Evolutionary conservation across 2,888 invertebrate species (phyloP), one percentile per base, ranked within the genome.

Genomic region (Lepidonotus clava): DNA sequence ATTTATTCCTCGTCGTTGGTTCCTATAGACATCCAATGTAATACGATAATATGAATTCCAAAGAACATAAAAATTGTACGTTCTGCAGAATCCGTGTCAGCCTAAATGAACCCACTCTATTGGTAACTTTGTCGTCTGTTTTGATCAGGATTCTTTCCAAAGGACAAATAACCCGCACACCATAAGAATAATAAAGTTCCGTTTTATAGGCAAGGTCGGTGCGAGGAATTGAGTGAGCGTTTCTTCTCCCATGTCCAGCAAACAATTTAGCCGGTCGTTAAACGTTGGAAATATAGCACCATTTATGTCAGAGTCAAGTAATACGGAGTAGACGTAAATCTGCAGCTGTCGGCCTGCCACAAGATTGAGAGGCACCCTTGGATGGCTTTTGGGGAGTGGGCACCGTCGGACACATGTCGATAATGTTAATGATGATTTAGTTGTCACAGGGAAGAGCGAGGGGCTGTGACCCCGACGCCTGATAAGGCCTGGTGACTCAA

Each of bases 361-460:
- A n/a, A n/a, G 4, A 24, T 53, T 2, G 53, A 6, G 53, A 18
- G 53, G 53, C 1, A 24, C 21, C 2, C 53, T n/a, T 2, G 53
- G 53, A 53, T 18, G 53, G 21, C 53, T n/a, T 2, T 53, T 4
- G 53, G 4, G 53, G 28, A 32, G 28, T 28, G 61, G 61, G 61
- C 14, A 32, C 4, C 18, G 56, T 18, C 28, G 61, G 61, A 28
- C 61, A 24, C 61, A 61, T 61, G 61, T 61, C 61, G 61, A 61
- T 61, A 61, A 61, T 11, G 61, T 61, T 61, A 61, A 61, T 61
- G 61, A 61, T 61, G 61, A 61, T 61, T 61, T 61, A 61, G 61
- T 61, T 61, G 61, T 61, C 61, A 61, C 24, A 14, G 24, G 61
- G 28, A 11, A 24, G 61, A 53, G 53, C n/a, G 21, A 53, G 53